Base-by-base conservation (phyloP, 2,888 invertebrate species). In the Gisinianus flammeolus region DNA sequence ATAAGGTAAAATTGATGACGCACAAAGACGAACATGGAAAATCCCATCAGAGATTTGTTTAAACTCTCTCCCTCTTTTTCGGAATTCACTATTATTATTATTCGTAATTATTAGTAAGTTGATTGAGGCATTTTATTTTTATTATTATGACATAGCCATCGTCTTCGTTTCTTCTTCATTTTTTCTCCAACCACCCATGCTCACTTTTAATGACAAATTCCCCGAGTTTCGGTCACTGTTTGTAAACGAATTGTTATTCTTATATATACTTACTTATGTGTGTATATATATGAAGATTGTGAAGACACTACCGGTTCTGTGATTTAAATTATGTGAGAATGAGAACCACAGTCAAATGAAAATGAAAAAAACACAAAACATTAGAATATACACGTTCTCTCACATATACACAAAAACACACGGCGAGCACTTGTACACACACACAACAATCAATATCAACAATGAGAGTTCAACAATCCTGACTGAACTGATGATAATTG, bases 401-500 rank as follows among this genome's bases (percentile, higher is more conserved):
- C 35, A 35, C 6, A 12, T 44, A 19, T 44, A 44, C 44, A 44
- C 44, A 44, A 16, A 6, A 44, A 44, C 12, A 44, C 19, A 44
- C 19, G 19, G 16, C 44, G 44, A 44, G 44, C 22, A 58, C n/a
- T 58, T 58, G n/a, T 2, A 24, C 12, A 16, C n/a, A n/a, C n/a
- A n/a, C n/a, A n/a, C n/a, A n/a, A n/a, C n/a, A n/a, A n/a, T n/a
- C n/a, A n/a, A n/a, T n/a, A n/a, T n/a, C 52, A 70, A 70, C 70
- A 70, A 70, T 64, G 62, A 76, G 69, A 76, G 76, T 76, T 76
- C 76, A 76, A 76, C 76, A 76, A 76, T 76, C 76, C 76, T 76
- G 68, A 44, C 67, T 76, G 58, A 76, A 76, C 76, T 76, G 69
- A 30, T 68, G 76, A 76, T 76, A 54, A 56, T 67, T 67, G 69